These are phyloP conservation scores for Ictalurus punctatus DNA, from an alignment of 2,113 vertebrate species.

Conservation along the genomic window DNA sequence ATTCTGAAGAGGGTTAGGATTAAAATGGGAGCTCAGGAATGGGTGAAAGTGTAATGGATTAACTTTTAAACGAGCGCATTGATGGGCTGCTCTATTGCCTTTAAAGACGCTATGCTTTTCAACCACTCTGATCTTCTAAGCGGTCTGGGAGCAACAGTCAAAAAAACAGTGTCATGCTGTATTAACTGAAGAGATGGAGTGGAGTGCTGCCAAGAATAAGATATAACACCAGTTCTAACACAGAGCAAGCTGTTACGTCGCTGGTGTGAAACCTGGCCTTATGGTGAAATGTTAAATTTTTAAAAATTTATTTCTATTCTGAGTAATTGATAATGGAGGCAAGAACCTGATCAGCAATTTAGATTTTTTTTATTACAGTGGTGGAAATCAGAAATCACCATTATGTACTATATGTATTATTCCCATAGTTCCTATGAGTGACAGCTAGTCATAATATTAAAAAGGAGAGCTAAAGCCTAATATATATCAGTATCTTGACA, in stretches of 20 bases:
- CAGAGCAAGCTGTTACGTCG: background rate
- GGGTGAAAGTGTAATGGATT: conserved; percentile 30
- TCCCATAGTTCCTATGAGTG: background rate
- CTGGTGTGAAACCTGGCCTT: conserved; percentile 16
- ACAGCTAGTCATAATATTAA: background rate
- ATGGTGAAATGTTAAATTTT: background rate
- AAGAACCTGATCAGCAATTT: background rate
- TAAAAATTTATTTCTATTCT: background rate
- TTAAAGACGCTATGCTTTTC: conserved; percentile 26
- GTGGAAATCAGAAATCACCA: background rate
- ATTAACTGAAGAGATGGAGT: conserved; percentile 17
- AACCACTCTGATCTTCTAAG: conserved; percentile 15
- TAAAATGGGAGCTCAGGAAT: conserved; percentile 13
- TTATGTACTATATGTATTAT: background rate
- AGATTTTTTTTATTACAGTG: background rate
- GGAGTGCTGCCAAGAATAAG: conserved; percentile 14
- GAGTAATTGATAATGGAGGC: too few species aligned
- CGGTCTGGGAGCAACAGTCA: conserved; percentile 12
- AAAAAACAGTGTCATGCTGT: conserved; percentile 18
- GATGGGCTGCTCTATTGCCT: conserved; percentile 11
- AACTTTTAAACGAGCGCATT: conserved; percentile 9
- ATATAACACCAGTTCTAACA: background rate
- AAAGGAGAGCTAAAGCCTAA: background rate
- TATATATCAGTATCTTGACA: too few species aligned
- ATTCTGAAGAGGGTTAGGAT: conserved; percentile 31